Evolutionary conservation across 2,113 vertebrate species (phyloP).

Genomic region (Nycticebus coucang): DNA sequence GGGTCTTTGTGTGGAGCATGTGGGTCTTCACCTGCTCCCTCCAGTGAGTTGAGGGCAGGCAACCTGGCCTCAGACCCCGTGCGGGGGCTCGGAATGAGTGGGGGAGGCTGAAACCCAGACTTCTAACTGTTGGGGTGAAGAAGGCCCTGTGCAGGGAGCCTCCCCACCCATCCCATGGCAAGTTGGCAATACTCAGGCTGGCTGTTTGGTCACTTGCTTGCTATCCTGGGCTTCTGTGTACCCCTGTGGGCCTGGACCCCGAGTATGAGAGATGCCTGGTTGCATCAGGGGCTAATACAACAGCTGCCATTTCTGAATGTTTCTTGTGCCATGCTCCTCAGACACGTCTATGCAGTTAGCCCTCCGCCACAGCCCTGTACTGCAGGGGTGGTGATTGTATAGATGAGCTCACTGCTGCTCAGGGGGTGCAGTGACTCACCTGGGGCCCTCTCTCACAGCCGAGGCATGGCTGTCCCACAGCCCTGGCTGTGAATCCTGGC

Average conservation of each 20-base stretch:
- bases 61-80: neutral
- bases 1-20: neutral
- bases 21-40: neutral
- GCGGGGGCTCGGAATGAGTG: neutral
- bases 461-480: neutral
- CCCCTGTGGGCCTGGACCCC: accelerated
- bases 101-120: neutral
- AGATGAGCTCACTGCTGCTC: neutral
- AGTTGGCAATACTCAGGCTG: neutral
- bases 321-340: neutral
- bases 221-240: neutral
- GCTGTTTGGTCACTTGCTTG: neutral
- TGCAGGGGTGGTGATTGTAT: neutral
- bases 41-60: neutral
- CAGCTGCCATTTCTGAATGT: neutral
- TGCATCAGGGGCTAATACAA: neutral
- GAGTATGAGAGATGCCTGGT: neutral
- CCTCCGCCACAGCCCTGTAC: neutral
- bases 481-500: neutral
- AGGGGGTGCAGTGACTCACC: neutral
- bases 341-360: neutral
- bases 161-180: neutral
- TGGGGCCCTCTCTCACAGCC: neutral
- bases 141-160: neutral
- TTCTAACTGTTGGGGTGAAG: neutral